A percentile compares a stretch with the other conserved stretches of the same genome.
These are phyloP conservation scores for Cyclophora punctaria DNA, from an alignment of 2,888 invertebrate species.

Conservation along the genomic window DNA sequence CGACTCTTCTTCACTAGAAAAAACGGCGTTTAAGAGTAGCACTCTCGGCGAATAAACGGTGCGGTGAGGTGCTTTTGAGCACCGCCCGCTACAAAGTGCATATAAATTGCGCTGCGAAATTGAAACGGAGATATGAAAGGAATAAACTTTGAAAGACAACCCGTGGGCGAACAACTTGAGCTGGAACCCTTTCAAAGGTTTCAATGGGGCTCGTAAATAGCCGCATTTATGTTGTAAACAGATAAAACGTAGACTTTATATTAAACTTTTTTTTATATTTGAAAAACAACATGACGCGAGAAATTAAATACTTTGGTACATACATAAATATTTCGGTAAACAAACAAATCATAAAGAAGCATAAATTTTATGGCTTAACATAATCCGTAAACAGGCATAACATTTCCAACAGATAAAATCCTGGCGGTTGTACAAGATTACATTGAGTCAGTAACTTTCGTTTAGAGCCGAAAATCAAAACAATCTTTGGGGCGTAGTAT, in stretches of 20 bases:
- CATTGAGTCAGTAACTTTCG: not conserved
- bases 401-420: no score
- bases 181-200: constrained; percentile 14
- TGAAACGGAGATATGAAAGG: constrained; percentile 67
- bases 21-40: constrained; percentile 64
- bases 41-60: constrained; percentile 60
- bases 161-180: constrained; percentile 41
- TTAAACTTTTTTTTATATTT: not conserved
- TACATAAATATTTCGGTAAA: not conserved
- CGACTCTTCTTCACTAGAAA: constrained; percentile 65
- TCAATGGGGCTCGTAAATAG: constrained; percentile 6
- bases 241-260: not conserved
- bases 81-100: constrained; percentile 66
- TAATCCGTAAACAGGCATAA: no score
- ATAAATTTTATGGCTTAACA: no score
- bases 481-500: not conserved
- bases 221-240: not conserved
- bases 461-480: not conserved
- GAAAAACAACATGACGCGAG: not conserved
- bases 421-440: not conserved
- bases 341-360: not conserved
- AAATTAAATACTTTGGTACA: not conserved
- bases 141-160: constrained; percentile 57
- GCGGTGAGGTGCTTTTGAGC: constrained; percentile 56
- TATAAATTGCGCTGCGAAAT: constrained; percentile 69